These are phyloP conservation scores for Aphis craccivora DNA, from an alignment of 1,140 invertebrate species.

Conservation along the genomic window DNA sequence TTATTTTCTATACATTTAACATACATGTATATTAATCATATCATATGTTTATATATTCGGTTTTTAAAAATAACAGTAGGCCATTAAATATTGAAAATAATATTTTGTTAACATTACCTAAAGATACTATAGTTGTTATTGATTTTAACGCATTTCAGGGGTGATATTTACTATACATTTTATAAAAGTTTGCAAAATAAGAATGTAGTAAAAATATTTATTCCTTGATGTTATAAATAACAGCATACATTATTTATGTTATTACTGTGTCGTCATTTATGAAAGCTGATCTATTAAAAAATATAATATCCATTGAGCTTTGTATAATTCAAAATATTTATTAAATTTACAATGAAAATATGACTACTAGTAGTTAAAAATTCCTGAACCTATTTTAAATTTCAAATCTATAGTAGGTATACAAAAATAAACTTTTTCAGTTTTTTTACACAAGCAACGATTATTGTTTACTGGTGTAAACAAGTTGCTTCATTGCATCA, in stretches of 20 bases:
- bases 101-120: not conserved
- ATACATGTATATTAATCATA: no score
- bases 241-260: not conserved
- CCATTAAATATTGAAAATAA: not conserved
- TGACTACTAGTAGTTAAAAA: not conserved
- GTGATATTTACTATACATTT: not conserved
- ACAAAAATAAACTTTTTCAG: not conserved
- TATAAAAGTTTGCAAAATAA: not conserved
- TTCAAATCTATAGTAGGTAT: no score
- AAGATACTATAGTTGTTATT: not conserved
- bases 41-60: not conserved
- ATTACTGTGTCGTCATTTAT: not conserved
- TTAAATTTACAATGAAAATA: no score
- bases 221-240: not conserved
- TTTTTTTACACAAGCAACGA: no score
- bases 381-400: not conserved
- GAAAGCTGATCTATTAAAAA: not conserved
- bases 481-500: no score
- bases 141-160: not conserved
- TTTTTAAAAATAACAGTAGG: not conserved
- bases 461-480: no score
- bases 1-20: not conserved
- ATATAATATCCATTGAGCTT: not conserved
- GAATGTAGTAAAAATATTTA: not conserved
- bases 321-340: not conserved